Evolutionary conservation across 1,140 invertebrate genomes (phyloP).

Genomic region (Drosophila santomea): DNA sequence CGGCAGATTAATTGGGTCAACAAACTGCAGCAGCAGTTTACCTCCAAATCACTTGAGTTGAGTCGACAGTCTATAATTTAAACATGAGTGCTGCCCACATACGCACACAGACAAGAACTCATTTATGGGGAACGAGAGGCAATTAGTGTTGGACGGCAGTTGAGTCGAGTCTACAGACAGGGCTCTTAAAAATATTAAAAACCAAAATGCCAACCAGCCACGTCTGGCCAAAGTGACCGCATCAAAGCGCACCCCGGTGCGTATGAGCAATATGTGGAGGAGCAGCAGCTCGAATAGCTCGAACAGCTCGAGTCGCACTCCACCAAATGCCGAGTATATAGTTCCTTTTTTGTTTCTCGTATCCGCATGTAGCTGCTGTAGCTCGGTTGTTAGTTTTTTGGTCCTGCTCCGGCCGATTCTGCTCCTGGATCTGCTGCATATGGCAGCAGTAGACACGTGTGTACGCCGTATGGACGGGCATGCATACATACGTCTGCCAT

Average conservation of each 20-base stretch:
- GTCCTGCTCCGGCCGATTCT: constrained; percentile 8
- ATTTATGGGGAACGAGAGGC: constrained; percentile 11
- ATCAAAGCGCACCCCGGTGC: constrained; percentile 66
- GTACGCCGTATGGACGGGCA: constrained; percentile 4
- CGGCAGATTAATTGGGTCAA: constrained; percentile 72
- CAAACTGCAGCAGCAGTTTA: constrained; percentile 56
- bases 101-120: not conserved
- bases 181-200: constrained; percentile 71
- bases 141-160: constrained; percentile 54
- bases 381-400: constrained; percentile 35
- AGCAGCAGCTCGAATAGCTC: not conserved
- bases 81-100: constrained; percentile 30
- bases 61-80: constrained; percentile 70
- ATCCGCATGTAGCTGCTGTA: not conserved
- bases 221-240: constrained; percentile 60
- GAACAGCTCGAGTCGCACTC: constrained; percentile 30
- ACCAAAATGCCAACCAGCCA: constrained; percentile 42
- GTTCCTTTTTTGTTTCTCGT: constrained; percentile 25
- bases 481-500: constrained; percentile 56
- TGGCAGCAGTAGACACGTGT: constrained; percentile 25
- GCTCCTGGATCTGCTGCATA: constrained; percentile 32
- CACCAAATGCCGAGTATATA: constrained; percentile 50
- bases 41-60: constrained; percentile 55
- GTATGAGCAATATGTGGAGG: constrained; percentile 63
- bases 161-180: constrained; percentile 30